Evolutionary conservation across 1,140 invertebrate genomes (phyloP), one percentile per base, ranked within the genome.

Genomic region (Musca vetustissima): DNA sequence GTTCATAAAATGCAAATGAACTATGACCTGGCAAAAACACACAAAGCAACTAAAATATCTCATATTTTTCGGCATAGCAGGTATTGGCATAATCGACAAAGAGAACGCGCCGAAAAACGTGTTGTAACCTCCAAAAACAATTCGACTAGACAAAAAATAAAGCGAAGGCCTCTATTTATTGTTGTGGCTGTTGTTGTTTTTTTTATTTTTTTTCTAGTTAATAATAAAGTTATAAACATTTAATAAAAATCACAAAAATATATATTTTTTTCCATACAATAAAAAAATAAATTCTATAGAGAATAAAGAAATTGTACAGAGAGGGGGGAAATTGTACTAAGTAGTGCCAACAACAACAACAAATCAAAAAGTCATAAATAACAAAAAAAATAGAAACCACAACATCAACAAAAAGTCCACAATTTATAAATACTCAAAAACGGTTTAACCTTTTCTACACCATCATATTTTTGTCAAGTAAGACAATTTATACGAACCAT

Each of bases 391-490:
- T n/a, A n/a, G n/a, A n/a, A n/a, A n/a, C n/a, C n/a, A n/a, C n/a
- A n/a, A n/a, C n/a, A n/a, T n/a, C 36, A 52, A 36, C n/a, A 3
- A 67, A 67, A 67, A 69, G 65, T 61, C 49, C 52, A 69, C 50
- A 69, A 69, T 65, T 59, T 53, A 57, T 52, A 66, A 69, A 69
- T 69, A 53, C 25, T 61, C 68, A 53, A 65, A 57, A 65, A 53
- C 43, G 57, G 49, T 69, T 69, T 66, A 66, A 69, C 61, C 64
- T 69, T 64, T 55, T 69, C 59, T 69, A 64, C 68, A 50, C 59
- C 68, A 69, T 59, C 22, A 68, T 48, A 67, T 24, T 64, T 43
- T 61, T 61, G 57, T 61, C 57, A 61, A 61, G 57, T 36, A 61
- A 52, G 9, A 61, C 36, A 43, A 43, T 43, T 43, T 43, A 43